Evolutionary conservation across 2,797 vertebrate genomes (phyloP).

Genomic region (Macropus fuliginosus): DNA sequence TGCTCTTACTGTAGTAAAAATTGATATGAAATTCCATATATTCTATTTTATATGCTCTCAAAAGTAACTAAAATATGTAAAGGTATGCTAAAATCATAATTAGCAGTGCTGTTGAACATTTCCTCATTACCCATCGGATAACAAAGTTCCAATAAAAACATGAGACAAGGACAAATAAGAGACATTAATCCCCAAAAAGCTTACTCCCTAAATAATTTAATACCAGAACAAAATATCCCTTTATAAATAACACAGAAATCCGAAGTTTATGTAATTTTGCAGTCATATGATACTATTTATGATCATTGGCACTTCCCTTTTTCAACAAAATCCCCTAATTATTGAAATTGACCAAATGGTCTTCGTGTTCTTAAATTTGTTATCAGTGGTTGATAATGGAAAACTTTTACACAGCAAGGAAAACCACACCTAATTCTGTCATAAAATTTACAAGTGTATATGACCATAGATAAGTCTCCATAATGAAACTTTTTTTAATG

Average conservation of each 20-base stretch:
- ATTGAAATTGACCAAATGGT: slow-evolving; percentile 42
- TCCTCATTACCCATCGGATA: background rate
- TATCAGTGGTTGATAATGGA: slow-evolving; percentile 9
- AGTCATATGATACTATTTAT: background rate
- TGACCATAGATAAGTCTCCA: background rate
- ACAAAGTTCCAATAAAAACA: slow-evolving; percentile 48
- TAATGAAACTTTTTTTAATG: background rate
- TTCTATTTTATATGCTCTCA: slow-evolving; percentile 14
- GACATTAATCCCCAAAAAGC: background rate
- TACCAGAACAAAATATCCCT: slow-evolving; percentile 45
- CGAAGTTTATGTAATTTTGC: slow-evolving; percentile 31
- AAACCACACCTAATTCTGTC: slow-evolving; percentile 3
- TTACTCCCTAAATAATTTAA: slow-evolving; percentile 27
- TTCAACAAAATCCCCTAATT: slow-evolving; percentile 28
- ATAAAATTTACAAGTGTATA: background rate
- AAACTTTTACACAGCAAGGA: slow-evolving; percentile 28
- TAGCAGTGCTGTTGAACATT: background rate
- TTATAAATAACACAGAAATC: background rate
- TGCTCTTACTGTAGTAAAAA: slow-evolving; percentile 33
- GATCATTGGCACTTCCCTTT: background rate
- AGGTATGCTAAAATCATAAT: background rate
- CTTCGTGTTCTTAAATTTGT: background rate
- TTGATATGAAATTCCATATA: background rate
- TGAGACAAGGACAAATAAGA: slow-evolving; percentile 33
- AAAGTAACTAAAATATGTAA: background rate